Evolutionary conservation across 2,797 vertebrate species (phyloP).

Genomic region (Hoplostethus atlanticus): DNA sequence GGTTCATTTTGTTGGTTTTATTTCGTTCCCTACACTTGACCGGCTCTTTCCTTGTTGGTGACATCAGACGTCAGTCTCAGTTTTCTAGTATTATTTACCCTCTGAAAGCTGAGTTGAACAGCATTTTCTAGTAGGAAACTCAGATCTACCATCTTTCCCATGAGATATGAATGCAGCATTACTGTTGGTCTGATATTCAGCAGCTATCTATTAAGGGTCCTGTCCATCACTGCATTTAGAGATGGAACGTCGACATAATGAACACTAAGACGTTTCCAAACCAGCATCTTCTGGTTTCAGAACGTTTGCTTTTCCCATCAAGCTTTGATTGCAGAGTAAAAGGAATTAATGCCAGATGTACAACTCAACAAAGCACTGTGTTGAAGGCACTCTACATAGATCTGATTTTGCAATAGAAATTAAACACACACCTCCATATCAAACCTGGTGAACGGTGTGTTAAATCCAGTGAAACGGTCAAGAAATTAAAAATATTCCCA

Average conservation of each 20-base stretch:
- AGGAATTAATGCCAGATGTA: constrained; percentile 36
- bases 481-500: constrained; percentile 35
- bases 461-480: constrained; percentile 43
- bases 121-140: too few relatives aligned
- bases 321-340: constrained; percentile 13
- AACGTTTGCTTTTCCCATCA: not conserved
- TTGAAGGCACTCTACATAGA: constrained; percentile 56
- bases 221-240: not conserved
- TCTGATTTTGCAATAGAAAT: constrained; percentile 13
- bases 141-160: constrained; percentile 1
- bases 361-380: constrained; percentile 24
- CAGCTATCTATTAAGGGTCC: not conserved
- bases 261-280: constrained; percentile 47
- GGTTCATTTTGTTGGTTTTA: too few relatives aligned
- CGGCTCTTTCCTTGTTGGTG: too few relatives aligned
- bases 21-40: too few relatives aligned
- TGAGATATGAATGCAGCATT: constrained; percentile 52
- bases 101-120: too few relatives aligned
- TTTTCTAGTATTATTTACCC: too few relatives aligned
- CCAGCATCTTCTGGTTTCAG: constrained; percentile 28
- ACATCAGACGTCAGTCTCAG: too few relatives aligned
- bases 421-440: constrained; percentile 1
- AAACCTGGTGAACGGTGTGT: not conserved
- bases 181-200: not conserved
- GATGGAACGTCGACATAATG: constrained; percentile 62